Conservation (phyloP, 1,140 invertebrate species). For the Apocrypta bakeri region DNA sequence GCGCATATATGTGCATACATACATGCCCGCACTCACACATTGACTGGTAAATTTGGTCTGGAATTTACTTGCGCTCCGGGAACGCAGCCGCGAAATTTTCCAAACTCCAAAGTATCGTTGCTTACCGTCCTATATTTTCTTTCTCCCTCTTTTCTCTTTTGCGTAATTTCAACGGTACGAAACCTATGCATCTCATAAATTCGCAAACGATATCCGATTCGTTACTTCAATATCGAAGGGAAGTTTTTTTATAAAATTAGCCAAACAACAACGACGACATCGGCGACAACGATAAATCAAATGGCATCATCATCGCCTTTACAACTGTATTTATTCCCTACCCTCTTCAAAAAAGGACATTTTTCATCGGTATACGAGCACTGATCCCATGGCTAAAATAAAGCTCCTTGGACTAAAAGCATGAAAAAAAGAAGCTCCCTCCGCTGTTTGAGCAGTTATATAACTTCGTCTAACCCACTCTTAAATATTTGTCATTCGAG, state of each 20-base stretch:
- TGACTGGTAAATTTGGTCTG: not conserved
- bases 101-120: slow-evolving; percentile 5
- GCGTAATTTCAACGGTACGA: not conserved
- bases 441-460: not conserved
- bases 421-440: not conserved
- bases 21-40: not conserved
- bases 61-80: slow-evolving; percentile 18
- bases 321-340: not conserved
- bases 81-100: slow-evolving; percentile 11
- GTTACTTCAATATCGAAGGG: not conserved
- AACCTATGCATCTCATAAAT: not conserved
- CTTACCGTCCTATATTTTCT: not conserved
- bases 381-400: not conserved
- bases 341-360: not conserved
- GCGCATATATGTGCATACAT: too few relatives aligned
- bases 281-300: not conserved
- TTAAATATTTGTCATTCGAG: slow-evolving; percentile 36
- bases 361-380: not conserved
- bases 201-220: not conserved
- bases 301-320: not conserved
- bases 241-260: slow-evolving; percentile 2
- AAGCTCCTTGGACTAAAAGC: not conserved
- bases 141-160: not conserved
- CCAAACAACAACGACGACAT: too few relatives aligned
- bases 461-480: slow-evolving; percentile 15